phyloP scores from a whole-genome alignment of 2,888 invertebrate species.

The Camponotus fellah region DNA sequence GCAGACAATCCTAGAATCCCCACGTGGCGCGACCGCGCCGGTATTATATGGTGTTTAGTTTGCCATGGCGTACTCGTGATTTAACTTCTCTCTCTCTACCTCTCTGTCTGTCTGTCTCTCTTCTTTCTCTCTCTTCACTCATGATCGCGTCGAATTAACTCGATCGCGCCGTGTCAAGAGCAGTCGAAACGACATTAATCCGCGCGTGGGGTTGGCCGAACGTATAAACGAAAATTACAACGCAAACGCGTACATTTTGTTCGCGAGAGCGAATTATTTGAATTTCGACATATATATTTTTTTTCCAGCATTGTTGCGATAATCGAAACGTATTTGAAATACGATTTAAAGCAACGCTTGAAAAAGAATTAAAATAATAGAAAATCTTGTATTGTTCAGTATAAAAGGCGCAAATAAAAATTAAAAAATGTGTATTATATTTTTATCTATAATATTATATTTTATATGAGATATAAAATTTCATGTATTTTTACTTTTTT shows the following conservation, averaged over 20 bases:
- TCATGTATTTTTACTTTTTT: not conserved
- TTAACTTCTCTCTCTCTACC: conserved; percentile 43
- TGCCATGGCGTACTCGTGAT: conserved; percentile 61
- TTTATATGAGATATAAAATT: not conserved
- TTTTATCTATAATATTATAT: not conserved
- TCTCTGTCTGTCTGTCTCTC: conserved; percentile 24
- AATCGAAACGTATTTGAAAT: not conserved
- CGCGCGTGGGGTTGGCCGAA: not conserved
- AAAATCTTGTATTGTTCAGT: conserved; percentile 11
- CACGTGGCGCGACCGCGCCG: conserved; percentile 47
- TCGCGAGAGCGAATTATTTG: not conserved
- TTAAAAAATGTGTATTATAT: not conserved
- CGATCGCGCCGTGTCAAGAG: not conserved
- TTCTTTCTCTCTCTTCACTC: not conserved
- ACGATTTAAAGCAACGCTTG: conserved; percentile 1
- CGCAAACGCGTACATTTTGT: not conserved
- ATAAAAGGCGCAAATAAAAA: too few relatives aligned
- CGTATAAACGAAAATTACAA: conserved; percentile 17
- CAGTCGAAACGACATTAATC: conserved; percentile 4
- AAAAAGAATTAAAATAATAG: not conserved
- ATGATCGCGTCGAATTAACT: conserved; percentile 56
- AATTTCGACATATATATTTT: not conserved
- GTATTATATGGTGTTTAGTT: conserved; percentile 73
- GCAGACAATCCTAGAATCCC: conserved; percentile 54
- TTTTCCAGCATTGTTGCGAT: conserved; percentile 3